A percentile compares a stretch with the other conserved stretches of the same genome.
phyloP scores from a whole-genome alignment of 2,888 invertebrate genomes.

The Acanthosoma haemorrhoidale region DNA sequence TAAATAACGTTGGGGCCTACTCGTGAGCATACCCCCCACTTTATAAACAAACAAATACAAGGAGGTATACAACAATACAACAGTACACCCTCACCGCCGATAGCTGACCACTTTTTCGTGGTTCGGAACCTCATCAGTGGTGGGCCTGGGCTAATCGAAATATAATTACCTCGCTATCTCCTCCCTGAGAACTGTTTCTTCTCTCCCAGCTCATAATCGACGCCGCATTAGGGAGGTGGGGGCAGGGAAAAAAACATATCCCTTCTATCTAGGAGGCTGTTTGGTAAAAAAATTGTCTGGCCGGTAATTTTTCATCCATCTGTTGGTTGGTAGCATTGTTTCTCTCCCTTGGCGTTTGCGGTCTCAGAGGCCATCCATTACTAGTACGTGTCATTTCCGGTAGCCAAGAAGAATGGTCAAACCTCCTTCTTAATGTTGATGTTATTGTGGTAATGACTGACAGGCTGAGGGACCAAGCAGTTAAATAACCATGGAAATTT shows the following conservation, averaged over 20 bases:
- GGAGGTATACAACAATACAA: no score
- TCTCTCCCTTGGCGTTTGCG: conserved; percentile 11
- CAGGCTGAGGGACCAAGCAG: no score
- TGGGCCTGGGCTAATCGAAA: conserved; percentile 13
- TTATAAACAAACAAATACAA: no score
- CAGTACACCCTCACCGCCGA: no score
- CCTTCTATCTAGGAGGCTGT: no score
- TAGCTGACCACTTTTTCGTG: conserved; percentile 9
- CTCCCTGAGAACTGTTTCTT: conserved; percentile 13
- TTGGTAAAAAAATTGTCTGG: background rate
- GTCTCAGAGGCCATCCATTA: background rate
- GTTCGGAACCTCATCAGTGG: conserved; percentile 22
- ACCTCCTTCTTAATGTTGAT: no score
- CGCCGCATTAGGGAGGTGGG: background rate
- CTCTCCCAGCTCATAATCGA: conserved; percentile 3
- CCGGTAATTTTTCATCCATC: conserved; percentile 10
- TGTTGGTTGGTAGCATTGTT: conserved; percentile 14
- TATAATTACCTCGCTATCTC: conserved; percentile 18
- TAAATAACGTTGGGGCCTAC: no score
- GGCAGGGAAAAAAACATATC: background rate
- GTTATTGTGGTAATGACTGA: no score
- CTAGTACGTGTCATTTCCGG: conserved; percentile 7
- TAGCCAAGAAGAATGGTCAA: background rate
- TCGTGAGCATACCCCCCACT: no score
- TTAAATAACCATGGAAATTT: no score